A percentile compares a stretch with the other conserved stretches of the same genome.
These are phyloP conservation scores for Rhamphomyia laevipes DNA, from an alignment of 2,888 invertebrate species.

Conservation along the genomic window DNA sequence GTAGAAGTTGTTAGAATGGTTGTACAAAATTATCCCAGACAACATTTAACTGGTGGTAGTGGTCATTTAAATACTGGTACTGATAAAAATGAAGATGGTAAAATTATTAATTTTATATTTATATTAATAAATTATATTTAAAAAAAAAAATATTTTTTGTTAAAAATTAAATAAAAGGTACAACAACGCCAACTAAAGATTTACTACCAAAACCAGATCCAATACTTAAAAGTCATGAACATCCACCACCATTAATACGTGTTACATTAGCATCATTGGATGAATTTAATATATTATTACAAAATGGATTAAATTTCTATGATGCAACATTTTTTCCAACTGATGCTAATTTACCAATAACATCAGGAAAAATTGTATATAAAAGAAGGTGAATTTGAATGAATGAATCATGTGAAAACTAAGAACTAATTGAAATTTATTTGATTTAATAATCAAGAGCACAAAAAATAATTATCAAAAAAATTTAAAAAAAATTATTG, in stretches of 20 bases:
- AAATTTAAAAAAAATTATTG: too few relatives aligned
- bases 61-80: too few relatives aligned
- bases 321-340: constrained; percentile 81
- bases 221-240: constrained; percentile 41
- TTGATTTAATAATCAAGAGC: neutral
- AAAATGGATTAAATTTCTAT: constrained; percentile 77
- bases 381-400: constrained; percentile 33
- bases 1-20: constrained; percentile 67
- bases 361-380: constrained; percentile 46
- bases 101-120: constrained; percentile 6
- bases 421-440: neutral
- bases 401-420: neutral
- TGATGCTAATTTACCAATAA: constrained; percentile 57
- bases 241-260: constrained; percentile 52
- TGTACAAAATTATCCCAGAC: constrained; percentile 28
- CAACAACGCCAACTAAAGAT: constrained; percentile 32
- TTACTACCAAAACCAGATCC: constrained; percentile 28
- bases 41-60: constrained; percentile 2
- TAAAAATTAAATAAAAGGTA: constrained; percentile 29
- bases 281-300: constrained; percentile 64
- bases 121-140: neutral
- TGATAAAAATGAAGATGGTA: constrained; percentile 31
- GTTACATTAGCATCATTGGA: constrained; percentile 64
- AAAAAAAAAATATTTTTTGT: neutral
- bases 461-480: too few relatives aligned